Evolutionary conservation across 2,797 vertebrate species (phyloP).

Genomic region (Myripristis jacobus): DNA sequence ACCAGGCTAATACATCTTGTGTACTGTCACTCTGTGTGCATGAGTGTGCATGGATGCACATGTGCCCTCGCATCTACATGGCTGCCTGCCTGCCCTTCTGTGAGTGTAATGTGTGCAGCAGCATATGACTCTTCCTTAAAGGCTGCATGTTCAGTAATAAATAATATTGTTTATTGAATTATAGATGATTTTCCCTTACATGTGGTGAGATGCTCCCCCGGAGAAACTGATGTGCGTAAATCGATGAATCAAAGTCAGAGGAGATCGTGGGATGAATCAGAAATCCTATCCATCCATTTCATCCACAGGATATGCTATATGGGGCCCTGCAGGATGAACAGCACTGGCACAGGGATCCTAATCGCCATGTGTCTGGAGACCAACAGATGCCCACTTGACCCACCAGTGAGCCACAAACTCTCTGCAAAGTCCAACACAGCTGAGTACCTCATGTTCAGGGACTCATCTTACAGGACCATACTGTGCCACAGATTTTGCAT

Average conservation of each 20-base stretch:
- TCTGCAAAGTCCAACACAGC: constrained; percentile 53
- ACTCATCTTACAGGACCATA: constrained; percentile 2
- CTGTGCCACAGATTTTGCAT: too few relatives aligned
- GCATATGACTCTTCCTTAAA: constrained; percentile 6
- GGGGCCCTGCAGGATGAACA: constrained; percentile 63
- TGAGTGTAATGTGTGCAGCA: not conserved
- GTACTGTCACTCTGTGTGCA: constrained; percentile 24
- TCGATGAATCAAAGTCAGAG: constrained; percentile 55
- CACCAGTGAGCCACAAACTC: constrained; percentile 48
- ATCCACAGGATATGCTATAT: constrained; percentile 49
- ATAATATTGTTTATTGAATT: constrained; percentile 48
- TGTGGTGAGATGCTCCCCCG: constrained; percentile 28
- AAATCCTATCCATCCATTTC: constrained; percentile 1
- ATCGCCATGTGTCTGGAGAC: constrained; percentile 75
- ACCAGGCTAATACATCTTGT: constrained; percentile 50
- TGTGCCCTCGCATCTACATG: constrained; percentile 1
- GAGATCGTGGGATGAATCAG: constrained; percentile 42
- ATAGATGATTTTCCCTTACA: constrained; percentile 40
- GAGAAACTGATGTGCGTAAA: constrained; percentile 27
- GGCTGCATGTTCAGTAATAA: constrained; percentile 22
- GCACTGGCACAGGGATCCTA: constrained; percentile 52
- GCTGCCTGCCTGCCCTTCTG: not conserved
- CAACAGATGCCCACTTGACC: constrained; percentile 77
- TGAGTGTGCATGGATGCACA: not conserved
- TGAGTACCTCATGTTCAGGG: constrained; percentile 54